These are phyloP conservation scores for Tenualosa thibaudeaui DNA, from an alignment of 2,797 vertebrate species.

Conservation along the genomic window DNA sequence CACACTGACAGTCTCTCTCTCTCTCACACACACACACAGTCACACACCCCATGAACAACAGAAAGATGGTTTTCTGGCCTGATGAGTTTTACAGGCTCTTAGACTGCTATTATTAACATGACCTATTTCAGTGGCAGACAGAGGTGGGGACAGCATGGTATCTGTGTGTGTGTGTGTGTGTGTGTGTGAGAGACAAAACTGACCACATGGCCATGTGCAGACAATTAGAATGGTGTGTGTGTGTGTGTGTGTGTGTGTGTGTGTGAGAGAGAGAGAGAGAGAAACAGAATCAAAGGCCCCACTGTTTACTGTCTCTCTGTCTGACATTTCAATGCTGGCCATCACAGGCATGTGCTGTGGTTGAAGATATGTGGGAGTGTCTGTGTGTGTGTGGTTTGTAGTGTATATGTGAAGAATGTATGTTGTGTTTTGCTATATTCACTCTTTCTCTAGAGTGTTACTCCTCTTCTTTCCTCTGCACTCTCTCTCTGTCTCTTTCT, in stretches of 20 bases:
- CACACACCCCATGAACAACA: not conserved
- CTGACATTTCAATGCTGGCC: not conserved
- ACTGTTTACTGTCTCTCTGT: not conserved
- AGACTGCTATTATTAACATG: constrained; percentile 43
- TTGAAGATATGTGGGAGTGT: not conserved
- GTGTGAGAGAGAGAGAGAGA: not conserved
- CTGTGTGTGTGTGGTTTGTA: not conserved
- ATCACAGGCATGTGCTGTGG: not conserved
- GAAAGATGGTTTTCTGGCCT: not conserved
- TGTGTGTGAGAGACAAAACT: not conserved
- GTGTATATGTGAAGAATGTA: not conserved
- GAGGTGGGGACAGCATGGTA: not conserved
- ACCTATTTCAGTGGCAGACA: constrained; percentile 50
- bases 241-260: not conserved
- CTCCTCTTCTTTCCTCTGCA: not conserved
- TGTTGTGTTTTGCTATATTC: not conserved
- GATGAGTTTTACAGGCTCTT: not conserved
- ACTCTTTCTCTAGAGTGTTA: not conserved
- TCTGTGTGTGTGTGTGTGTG: not conserved
- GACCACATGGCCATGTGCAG: not conserved
- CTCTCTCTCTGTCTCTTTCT: constrained; percentile 28
- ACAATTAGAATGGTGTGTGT: not conserved
- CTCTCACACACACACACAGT: not conserved
- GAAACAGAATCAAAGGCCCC: not conserved
- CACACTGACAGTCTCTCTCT: not conserved